Base-by-base conservation (phyloP, 2,888 invertebrate genomes). In the Drosophila fungiperda region DNA sequence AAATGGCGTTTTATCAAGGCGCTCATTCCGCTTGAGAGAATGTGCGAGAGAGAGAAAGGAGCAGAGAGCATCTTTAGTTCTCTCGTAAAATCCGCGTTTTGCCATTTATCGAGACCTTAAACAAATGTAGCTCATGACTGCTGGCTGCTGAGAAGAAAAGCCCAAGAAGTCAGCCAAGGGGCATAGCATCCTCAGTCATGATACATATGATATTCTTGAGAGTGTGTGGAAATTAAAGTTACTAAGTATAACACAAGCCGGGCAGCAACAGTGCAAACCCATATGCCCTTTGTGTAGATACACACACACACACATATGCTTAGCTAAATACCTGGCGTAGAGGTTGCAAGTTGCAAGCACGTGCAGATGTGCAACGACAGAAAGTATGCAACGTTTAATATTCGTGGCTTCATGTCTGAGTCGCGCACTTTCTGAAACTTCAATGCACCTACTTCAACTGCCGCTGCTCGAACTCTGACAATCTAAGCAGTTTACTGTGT, bases 401-500 rank as follows among this genome's bases (percentile, higher is more conserved):
- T 76, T 73, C 70, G 57, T 50, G 73, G 75, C 61, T 69, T 78
- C 62, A 74, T 71, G 87, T 82, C 76, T 84, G 84, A 75, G 68
- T 59, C 73, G 68, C 68, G 69, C 57, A 70, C 70, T 80, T 82
- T 72, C 61, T 65, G 67, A 81, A 80, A 87, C 87, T 80, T 76
- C 61, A 78, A 80, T 78, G 85, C 76, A 82, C 73, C 78, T 84
- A 73, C 81, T 83, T 74, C 68, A 74, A 71, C 76, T 48, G 69
- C 60, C 57, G 68, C 68, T 78, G 38, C 87, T 87, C 89, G 84
- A 85, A 85, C 82, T 89, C 87, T 85, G 85, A 83, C 89, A 89
- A 85, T 87, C 85, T 85, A 85, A 89, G 89, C 85, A 85, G 85
- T 85, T 85, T 89, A 85, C 85, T 85, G 82, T 85, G 85, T 85